phyloP scores from a whole-genome alignment of 2,797 vertebrate genomes.

The Intellagama lesueurii region DNA sequence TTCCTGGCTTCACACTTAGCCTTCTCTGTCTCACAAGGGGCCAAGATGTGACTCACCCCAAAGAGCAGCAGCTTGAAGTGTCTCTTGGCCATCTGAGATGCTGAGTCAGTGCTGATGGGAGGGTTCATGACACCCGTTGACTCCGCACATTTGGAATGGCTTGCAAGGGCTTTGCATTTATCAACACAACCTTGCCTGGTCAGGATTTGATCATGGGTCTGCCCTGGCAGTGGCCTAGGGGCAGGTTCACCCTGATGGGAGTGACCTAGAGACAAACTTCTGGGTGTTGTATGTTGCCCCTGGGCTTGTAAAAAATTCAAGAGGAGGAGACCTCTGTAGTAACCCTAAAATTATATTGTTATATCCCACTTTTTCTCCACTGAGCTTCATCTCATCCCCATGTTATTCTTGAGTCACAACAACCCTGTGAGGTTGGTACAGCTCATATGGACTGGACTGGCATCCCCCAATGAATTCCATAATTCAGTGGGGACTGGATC shows the following conservation, averaged over 20 bases:
- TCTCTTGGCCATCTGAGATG: slow-evolving; percentile 18
- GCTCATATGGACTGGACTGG: no score
- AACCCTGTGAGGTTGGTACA: no score
- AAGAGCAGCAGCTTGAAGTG: fast-evolving
- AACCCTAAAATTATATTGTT: no score
- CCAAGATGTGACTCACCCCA: slow-evolving; percentile 28
- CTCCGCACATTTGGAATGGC: background rate
- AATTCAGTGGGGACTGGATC: background rate
- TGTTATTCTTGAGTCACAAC: no score
- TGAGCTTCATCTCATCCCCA: no score
- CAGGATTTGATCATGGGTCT: background rate
- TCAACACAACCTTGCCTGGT: background rate
- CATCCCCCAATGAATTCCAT: no score
- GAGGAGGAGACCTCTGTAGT: background rate
- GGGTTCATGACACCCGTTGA: background rate
- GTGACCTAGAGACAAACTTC: background rate
- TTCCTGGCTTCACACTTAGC: background rate
- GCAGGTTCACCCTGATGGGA: background rate
- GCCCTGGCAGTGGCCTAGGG: background rate
- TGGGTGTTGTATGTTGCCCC: background rate
- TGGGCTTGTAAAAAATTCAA: background rate
- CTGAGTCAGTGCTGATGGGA: slow-evolving; percentile 45
- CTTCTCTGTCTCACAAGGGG: background rate
- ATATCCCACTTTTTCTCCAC: no score
- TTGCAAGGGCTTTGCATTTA: background rate